These are phyloP conservation scores for Hemibagrus guttatus DNA, from an alignment of 2,797 vertebrate species.

Conservation along the genomic window DNA sequence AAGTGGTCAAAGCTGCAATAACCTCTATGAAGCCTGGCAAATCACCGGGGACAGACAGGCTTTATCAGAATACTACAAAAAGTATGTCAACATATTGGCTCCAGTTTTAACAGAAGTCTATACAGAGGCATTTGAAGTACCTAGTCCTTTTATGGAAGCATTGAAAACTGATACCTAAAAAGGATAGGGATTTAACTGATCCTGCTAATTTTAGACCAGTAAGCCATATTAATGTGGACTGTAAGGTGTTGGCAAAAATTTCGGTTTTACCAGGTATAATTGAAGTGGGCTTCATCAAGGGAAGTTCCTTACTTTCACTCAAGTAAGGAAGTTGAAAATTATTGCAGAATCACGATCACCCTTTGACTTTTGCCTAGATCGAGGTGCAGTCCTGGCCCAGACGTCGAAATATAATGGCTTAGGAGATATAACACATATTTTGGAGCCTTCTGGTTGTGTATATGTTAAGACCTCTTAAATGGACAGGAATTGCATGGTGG, in stretches of 20 bases:
- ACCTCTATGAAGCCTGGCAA: neutral
- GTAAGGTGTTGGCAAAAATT: neutral
- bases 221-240: neutral
- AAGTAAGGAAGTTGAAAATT: too few relatives aligned
- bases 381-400: too few relatives aligned
- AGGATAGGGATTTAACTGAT: neutral
- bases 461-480: neutral
- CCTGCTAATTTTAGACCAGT: neutral
- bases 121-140: too few relatives aligned
- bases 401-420: too few relatives aligned
- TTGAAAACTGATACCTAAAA: neutral
- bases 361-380: too few relatives aligned
- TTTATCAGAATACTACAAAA: neutral
- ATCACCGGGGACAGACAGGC: neutral
- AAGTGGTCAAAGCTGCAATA: neutral
- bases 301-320: too few relatives aligned
- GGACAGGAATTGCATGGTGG: neutral
- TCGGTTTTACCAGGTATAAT: neutral
- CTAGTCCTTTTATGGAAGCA: too few relatives aligned
- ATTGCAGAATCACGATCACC: too few relatives aligned
- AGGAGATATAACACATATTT: too few relatives aligned
- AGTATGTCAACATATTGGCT: too few relatives aligned
- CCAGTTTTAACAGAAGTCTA: too few relatives aligned
- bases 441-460: too few relatives aligned
- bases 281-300: neutral